phyloP scores from a whole-genome alignment of 2,888 invertebrate genomes.

The Abrostola tripartita region DNA sequence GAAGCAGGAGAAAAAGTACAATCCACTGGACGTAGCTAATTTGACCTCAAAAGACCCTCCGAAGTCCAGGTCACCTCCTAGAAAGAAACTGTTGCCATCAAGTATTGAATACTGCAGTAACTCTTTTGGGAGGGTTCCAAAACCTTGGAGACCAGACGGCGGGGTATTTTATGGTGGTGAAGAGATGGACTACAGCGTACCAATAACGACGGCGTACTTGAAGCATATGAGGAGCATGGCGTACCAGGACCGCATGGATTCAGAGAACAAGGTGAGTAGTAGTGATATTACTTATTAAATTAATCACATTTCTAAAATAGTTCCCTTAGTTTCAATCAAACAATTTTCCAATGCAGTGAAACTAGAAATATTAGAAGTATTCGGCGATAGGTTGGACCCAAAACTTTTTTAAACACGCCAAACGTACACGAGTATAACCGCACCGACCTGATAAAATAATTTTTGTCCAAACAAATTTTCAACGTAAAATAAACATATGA shows the following conservation, averaged over 20 bases:
- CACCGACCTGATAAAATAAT: constrained; percentile 63
- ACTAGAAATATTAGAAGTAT: constrained; percentile 3
- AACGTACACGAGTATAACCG: constrained; percentile 38
- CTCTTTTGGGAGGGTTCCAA: constrained; percentile 84
- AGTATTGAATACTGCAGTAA: constrained; percentile 73
- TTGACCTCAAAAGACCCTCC: constrained; percentile 89
- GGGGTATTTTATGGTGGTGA: constrained; percentile 79
- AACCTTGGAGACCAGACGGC: constrained; percentile 89
- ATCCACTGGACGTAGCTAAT: constrained; percentile 90
- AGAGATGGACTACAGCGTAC: constrained; percentile 94
- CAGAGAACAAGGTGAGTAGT: constrained; percentile 78
- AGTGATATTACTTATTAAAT: no score
- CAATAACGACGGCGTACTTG: constrained; percentile 96
- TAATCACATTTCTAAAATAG: not conserved
- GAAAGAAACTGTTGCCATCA: constrained; percentile 83
- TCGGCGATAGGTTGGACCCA: constrained; percentile 25
- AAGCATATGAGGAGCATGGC: constrained; percentile 94
- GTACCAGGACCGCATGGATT: constrained; percentile 76
- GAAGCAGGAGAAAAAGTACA: constrained; percentile 87
- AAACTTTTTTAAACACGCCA: constrained; percentile 43
- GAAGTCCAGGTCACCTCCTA: constrained; percentile 81
- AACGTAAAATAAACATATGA: constrained; percentile 69
- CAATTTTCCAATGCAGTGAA: not conserved
- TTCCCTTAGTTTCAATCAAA: not conserved
- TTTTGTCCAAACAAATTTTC: constrained; percentile 70